Base-by-base conservation (phyloP, 2,113 vertebrate species). In the Albula glossodonta region DNA sequence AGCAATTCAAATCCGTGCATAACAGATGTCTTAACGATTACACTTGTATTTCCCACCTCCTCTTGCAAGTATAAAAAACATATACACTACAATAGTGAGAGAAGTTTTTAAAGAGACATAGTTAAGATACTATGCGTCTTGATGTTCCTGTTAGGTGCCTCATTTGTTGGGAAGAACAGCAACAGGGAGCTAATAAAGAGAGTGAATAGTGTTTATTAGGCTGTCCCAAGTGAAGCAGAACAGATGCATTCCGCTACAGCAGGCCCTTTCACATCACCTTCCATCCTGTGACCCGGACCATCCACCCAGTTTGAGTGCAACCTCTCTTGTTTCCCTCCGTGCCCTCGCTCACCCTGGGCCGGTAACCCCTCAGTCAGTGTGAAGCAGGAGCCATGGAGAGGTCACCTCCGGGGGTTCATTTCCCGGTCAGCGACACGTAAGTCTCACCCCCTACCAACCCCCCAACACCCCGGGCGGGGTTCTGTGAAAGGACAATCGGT, bases 401-500 rank as follows among this genome's bases (percentile, higher is more conserved):
- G 78, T 80, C 78, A 80, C 31, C 48, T 5, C 78, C 41, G 41
- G 25, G 41, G 78, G 31, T 4, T 80, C 48, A 17, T 41, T 1
- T 15, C 6, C 25, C 48, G 31, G 78, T 15, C 78, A 80, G 48
- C 48, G 17, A 13, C 5, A 17, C 49, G 13, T 48, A 80, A 9
- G 4, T 12, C 53, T 56, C 12, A 7, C 53, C 53, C 12, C 53
- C 53, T 12, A 9, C 53, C 53, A 7, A 7, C 53, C 53, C 53
- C 53, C 2, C 53, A 7, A 7, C 53, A 12, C 53, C 53, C 53
- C 53, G 53, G 53, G 53, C 66, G 41, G 41, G 86, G 85, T 87
- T 87, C 87, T 88, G 17, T 31, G 63, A 57, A 82, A 80, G 89
- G 86, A 88, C 86, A 84, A 12, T 51, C 49, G 87, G 57, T 88